Base-by-base conservation (phyloP, 1,140 invertebrate species). In the Pantala flavescens region DNA sequence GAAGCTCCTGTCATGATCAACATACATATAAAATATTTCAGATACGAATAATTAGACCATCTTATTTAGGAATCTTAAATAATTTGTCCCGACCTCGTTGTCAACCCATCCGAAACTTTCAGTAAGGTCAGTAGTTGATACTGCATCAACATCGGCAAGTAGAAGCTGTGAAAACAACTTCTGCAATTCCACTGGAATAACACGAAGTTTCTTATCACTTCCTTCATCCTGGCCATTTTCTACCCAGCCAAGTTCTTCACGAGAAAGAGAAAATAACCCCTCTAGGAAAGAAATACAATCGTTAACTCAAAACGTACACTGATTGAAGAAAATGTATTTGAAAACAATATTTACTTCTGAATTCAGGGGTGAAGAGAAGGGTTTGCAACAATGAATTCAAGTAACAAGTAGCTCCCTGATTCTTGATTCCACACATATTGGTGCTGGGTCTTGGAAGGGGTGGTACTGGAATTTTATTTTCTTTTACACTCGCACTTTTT, bases 161-260 rank as follows among this genome's bases (percentile, higher is more conserved):
- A 74, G 23, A 43, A 74, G 10, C 9, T 63, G 23, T n/a, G 74
- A 24, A 71, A 74, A 74, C 55, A 74, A 70, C 19, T 63, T 70
- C 63, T 74, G 74, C 49, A 74, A 19, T 55, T 74, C 43, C 14
- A 74, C 24, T 14, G 74, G 74, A 43, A 74, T 74, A 7, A 74
- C 21, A 19, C 74, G 55, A 23, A 74, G 23, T 28, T 74, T 70
- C 19, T 43, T 74, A 63, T 63, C n/a, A 12, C 5, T 14, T 21
- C 1, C 49, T 19, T 21, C 12, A 5, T 24, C 16, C 0, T 71
- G 16, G 21, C 16, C 21, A 24, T 70, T 42, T 11, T 74, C 74
- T 23, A 24, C 10, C 42, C 74, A 71, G 10, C 74, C 74, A 24
- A 74, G 55, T 23, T 74, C 74, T 23, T 70, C 74, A 12, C n/a